A percentile compares a stretch with the other conserved stretches of the same genome.
These are phyloP conservation scores for Platerodrilus igneus DNA, from an alignment of 2,888 invertebrate species.

Conservation along the genomic window DNA sequence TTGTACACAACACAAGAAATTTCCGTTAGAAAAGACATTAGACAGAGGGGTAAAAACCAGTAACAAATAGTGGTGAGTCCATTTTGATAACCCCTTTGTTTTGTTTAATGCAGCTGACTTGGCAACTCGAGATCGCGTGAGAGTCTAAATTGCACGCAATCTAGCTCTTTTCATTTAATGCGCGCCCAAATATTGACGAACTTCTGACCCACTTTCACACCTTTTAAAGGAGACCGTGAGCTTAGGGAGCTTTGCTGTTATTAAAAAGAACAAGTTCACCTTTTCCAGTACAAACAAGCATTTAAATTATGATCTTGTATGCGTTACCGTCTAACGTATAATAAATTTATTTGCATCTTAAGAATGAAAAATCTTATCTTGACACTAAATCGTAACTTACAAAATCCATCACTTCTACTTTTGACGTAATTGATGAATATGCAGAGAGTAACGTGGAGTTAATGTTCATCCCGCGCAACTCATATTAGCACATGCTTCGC, in stretches of 20 bases:
- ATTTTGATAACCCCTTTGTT: conserved; percentile 21
- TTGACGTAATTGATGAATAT: no score
- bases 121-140: conserved; percentile 22
- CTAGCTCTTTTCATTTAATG: conserved; percentile 22
- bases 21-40: conserved; percentile 16
- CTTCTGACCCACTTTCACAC: conserved; percentile 29
- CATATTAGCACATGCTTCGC: no score
- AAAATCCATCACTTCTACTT: no score
- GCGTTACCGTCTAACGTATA: no score
- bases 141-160: conserved; percentile 23
- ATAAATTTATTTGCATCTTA: no score
- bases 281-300: conserved; percentile 9
- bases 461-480: no score
- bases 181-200: conserved; percentile 30
- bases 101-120: conserved; percentile 24
- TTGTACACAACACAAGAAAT: no score
- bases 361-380: no score
- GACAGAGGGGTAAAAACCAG: conserved; percentile 16
- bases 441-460: no score
- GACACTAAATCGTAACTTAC: no score
- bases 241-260: conserved; percentile 14
- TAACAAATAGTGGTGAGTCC: conserved; percentile 18
- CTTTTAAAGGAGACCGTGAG: no score
- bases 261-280: conserved; percentile 11
- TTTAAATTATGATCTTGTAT: conserved; percentile 16